Evolutionary conservation across 2,888 invertebrate species (phyloP).

Genomic region (Priocnemis perturbator): DNA sequence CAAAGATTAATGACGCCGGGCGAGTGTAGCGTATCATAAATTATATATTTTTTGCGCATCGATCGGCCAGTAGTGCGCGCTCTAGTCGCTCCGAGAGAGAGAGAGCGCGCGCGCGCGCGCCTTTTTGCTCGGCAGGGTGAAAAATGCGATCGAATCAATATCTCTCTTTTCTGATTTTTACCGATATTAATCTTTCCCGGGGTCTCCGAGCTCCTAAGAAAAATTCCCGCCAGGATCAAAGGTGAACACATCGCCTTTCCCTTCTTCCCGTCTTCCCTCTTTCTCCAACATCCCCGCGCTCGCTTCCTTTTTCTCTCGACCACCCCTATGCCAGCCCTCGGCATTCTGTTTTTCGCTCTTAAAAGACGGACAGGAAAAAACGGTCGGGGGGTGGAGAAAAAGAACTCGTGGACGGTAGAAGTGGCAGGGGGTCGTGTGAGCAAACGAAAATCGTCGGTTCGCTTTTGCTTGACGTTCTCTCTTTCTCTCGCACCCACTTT

Average conservation of each 20-base stretch:
- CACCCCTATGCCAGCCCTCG: too few species aligned
- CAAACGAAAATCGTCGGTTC: too few species aligned
- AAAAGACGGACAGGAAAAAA: too few species aligned
- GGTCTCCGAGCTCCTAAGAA: background rate
- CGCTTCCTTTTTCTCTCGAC: background rate
- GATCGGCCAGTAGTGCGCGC: slow-evolving; percentile 12
- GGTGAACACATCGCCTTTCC: slow-evolving; percentile 8
- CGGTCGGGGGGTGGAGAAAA: too few species aligned
- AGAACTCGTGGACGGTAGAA: too few species aligned
- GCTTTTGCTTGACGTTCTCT: too few species aligned
- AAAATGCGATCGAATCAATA: slow-evolving; percentile 51
- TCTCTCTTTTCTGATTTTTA: slow-evolving; percentile 34
- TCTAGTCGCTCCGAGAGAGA: too few species aligned
- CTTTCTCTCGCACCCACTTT: too few species aligned
- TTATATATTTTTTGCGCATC: slow-evolving; percentile 50
- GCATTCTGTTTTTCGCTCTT: too few species aligned
- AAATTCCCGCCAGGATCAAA: slow-evolving; percentile 10
- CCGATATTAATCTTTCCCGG: slow-evolving; percentile 43
- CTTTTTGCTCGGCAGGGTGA: slow-evolving; percentile 21
- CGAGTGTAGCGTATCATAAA: slow-evolving; percentile 57
- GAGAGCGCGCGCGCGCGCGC: too few species aligned
- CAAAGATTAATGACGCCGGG: slow-evolving; percentile 59
- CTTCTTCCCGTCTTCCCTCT: background rate
- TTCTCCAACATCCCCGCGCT: too few species aligned
- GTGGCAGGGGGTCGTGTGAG: too few species aligned